phyloP scores from a whole-genome alignment of 2,113 vertebrate genomes.

The Australoheros scitulus region DNA sequence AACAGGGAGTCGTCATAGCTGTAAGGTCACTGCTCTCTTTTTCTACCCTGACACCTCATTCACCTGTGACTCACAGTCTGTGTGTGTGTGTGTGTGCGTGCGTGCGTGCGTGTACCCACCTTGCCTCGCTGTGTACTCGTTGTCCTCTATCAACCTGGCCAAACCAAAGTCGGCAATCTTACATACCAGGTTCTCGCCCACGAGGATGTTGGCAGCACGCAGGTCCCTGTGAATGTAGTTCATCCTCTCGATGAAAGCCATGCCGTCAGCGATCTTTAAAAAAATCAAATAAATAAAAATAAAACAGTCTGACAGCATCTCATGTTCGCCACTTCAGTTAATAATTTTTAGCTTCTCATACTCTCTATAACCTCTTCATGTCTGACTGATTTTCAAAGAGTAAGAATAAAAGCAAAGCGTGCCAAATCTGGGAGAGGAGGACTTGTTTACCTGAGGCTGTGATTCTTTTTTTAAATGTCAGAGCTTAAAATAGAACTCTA shows the following conservation, averaged over 20 bases:
- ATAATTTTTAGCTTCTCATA: constrained; percentile 26
- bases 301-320: constrained; percentile 16
- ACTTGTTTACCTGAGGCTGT: constrained; percentile 15
- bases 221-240: constrained; percentile 98
- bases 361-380: neutral
- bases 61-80: constrained; percentile 21
- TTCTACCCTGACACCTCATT: constrained; percentile 9
- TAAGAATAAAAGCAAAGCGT: constrained; percentile 19
- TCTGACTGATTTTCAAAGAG: neutral
- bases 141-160: constrained; percentile 96
- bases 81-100: neutral
- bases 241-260: constrained; percentile 99
- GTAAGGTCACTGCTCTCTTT: constrained; percentile 33
- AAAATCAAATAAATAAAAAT: constrained; percentile 17
- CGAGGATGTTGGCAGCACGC: constrained; percentile 94
- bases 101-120: constrained; percentile 72
- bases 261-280: constrained; percentile 91
- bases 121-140: constrained; percentile 96
- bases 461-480: constrained; percentile 1
- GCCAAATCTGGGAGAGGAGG: constrained; percentile 14
- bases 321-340: neutral
- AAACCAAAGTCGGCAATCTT: constrained; percentile 97
- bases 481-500: constrained; percentile 50
- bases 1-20: constrained; percentile 17
- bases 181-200: constrained; percentile 94